These are phyloP conservation scores for Acanthosepion pharaonis DNA, from an alignment of 2,888 invertebrate genomes.

Conservation along the genomic window DNA sequence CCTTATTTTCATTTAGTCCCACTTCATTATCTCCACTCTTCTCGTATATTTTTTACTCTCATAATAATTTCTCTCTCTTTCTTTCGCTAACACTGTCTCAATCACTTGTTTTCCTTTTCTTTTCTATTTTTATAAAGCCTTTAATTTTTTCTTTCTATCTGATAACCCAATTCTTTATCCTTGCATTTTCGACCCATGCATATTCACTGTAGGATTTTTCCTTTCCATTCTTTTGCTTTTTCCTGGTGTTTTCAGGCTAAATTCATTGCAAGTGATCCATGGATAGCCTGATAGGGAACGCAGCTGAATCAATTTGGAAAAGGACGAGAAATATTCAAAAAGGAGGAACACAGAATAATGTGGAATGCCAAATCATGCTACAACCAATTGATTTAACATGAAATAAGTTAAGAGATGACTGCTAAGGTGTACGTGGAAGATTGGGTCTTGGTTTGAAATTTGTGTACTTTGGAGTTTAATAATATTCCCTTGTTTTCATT, in stretches of 20 bases:
- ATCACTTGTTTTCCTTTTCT: no score
- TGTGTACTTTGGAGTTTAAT: neutral
- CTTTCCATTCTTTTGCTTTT: neutral
- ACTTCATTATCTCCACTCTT: no score
- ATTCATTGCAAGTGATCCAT: neutral
- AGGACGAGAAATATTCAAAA: neutral
- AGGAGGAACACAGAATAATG: neutral
- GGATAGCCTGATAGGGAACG: neutral
- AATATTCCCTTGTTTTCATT: neutral
- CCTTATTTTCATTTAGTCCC: no score
- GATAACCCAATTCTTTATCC: no score
- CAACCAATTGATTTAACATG: neutral
- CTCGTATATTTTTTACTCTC: no score
- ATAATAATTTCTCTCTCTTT: no score
- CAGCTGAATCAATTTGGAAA: neutral
- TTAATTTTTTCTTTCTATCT: no score
- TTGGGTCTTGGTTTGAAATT: neutral
- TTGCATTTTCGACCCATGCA: neutral
- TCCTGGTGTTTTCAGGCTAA: neutral
- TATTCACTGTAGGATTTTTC: neutral
- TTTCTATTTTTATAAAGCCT: no score
- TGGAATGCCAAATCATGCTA: neutral
- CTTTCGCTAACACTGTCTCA: no score
- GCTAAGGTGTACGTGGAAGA: neutral
- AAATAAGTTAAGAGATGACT: neutral